Percentiles rank a stretch among this genome's conserved stretches.
phyloP scores from a whole-genome alignment of 2,113 vertebrate genomes.

The Corydoras sp. region DNA sequence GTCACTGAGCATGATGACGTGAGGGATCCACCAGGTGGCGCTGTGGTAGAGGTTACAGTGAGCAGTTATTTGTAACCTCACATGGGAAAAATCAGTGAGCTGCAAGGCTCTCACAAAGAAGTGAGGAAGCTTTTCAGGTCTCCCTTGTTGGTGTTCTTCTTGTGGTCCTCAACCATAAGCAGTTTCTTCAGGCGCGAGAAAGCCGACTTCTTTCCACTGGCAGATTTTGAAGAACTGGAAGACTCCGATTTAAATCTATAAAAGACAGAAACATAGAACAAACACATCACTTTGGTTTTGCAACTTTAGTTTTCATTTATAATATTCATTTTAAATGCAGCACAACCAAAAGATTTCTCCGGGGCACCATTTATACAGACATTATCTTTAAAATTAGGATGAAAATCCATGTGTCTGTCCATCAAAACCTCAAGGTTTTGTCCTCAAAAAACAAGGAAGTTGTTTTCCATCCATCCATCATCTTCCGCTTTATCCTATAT shows the following conservation, averaged over 20 bases:
- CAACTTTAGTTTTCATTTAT: too few relatives aligned
- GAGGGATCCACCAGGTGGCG: slow-evolving; percentile 39
- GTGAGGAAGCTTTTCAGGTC: slow-evolving; percentile 83
- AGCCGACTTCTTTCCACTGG: slow-evolving; percentile 69
- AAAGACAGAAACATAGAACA: too few relatives aligned
- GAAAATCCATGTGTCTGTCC: too few relatives aligned
- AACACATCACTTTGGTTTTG: too few relatives aligned
- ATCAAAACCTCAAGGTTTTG: too few relatives aligned
- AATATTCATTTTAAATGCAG: too few relatives aligned
- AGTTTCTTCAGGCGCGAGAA: slow-evolving; percentile 82
- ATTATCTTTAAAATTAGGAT: too few relatives aligned
- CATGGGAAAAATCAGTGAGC: slow-evolving; percentile 7
- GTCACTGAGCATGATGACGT: slow-evolving; percentile 18
- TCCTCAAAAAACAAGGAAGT: too few relatives aligned
- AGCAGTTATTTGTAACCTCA: slow-evolving; percentile 16
- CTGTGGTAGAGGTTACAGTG: slow-evolving; percentile 27
- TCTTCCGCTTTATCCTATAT: too few relatives aligned
- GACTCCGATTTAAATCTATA: slow-evolving; percentile 40
- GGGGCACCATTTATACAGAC: too few relatives aligned
- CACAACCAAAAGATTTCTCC: too few relatives aligned
- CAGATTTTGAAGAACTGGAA: slow-evolving; percentile 61
- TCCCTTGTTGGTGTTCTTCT: slow-evolving; percentile 63
- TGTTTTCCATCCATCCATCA: too few relatives aligned
- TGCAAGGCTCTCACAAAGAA: slow-evolving; percentile 66
- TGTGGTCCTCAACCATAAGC: slow-evolving; percentile 72